Evolutionary conservation across 2,888 invertebrate species (phyloP).

Genomic region (Pollenia amentaria): DNA sequence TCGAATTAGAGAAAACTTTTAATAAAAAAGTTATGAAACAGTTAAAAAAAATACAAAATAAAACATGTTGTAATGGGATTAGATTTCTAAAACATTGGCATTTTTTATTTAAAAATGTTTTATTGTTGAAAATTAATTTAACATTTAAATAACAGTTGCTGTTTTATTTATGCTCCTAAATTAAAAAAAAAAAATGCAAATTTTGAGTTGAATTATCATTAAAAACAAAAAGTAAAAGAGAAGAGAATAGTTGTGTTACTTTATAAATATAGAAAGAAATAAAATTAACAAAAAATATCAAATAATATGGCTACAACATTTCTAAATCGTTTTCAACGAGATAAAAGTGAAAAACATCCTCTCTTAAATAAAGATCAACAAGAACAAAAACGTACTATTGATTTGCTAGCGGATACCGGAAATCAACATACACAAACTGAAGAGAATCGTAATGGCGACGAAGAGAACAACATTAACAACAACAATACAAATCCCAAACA

Average conservation of each 20-base stretch:
- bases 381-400: slow-evolving; percentile 64
- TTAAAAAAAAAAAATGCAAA: slow-evolving; percentile 25
- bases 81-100: too few species aligned
- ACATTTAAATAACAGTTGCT: too few species aligned
- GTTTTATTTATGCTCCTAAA: not conserved
- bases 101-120: too few species aligned
- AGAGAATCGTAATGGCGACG: slow-evolving; percentile 55
- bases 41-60: too few species aligned
- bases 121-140: not conserved
- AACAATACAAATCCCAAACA: slow-evolving; percentile 74
- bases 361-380: slow-evolving; percentile 76
- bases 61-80: too few species aligned
- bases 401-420: slow-evolving; percentile 55
- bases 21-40: too few species aligned
- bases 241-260: not conserved
- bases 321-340: slow-evolving; percentile 82
- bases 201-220: not conserved
- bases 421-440: slow-evolving; percentile 65
- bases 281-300: not conserved
- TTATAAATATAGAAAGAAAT: slow-evolving; percentile 26
- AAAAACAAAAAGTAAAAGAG: slow-evolving; percentile 4
- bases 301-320: slow-evolving; percentile 80
- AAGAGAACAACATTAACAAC: slow-evolving; percentile 44
- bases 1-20: too few species aligned
- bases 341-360: slow-evolving; percentile 82